Evolutionary conservation across 2,113 vertebrate species (phyloP), one percentile per base, ranked within the genome.

Genomic region (Chroicocephalus ridibundus): DNA sequence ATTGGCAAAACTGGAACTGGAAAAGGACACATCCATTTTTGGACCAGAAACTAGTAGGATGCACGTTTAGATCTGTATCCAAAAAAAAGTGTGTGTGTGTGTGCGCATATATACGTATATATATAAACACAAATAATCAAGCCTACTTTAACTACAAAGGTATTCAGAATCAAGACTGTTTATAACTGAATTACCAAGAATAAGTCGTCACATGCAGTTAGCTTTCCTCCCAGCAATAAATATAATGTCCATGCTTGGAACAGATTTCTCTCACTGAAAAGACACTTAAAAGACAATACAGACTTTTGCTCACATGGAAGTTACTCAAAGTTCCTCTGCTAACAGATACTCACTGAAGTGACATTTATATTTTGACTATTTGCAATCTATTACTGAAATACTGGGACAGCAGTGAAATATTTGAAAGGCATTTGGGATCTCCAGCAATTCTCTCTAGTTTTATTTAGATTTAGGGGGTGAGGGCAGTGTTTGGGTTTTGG

Each of bases 401-500:
- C 15, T 51, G 3, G 25, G 38, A 84, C 10, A 66, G 15, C 25
- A 70, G 29, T 27, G 58, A 12, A 81, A 61, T 46, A 94, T 15
- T 8, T 83, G 29, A 89, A 80, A 83, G 51, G 14, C 8, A 40
- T 49, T 54, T 26, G 40, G 27, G 31, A 76, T 44, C 24, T 86
- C 20, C 20, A 85, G 26, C 18, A 82, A 52, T 70, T 54, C 25
- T 61, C 64, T 40, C 15, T 24, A 74, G 18, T 8, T 70, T 78
- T 82, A 32, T 29, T 51, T 22, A 86, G 4, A 55, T 83, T 51
- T 15, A 9, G 4, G 36, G 2, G 6, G 3, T 11, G 24, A 74
- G 10, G 22, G 36, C 4, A 3, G 19, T 57, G 11, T 34, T 82
- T 42, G 25, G 9, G 9, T 54, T 68, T 7, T 0, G 0, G 18